Evolutionary conservation across 2,113 vertebrate species (phyloP), one percentile per base, ranked within the genome.

Genomic region (Tylochromis polylepis): DNA sequence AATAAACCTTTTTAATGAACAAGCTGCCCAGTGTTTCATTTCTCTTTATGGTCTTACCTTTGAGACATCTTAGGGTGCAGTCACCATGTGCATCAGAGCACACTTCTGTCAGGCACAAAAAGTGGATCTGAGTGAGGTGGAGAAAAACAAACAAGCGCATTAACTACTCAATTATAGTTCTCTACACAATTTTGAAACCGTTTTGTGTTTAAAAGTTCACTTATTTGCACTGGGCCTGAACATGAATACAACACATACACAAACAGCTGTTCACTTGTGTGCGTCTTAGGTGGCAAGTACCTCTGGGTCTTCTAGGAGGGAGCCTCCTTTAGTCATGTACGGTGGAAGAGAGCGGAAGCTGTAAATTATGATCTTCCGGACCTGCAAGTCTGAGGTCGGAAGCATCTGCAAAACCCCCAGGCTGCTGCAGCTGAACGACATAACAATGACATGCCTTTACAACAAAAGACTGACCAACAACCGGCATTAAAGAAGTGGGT

Each of bases 391-490:
- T 0, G 65, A 11, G 3, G 90, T 85, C 12, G 43, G 84, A 80
- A 85, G 86, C 24, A 67, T 20, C 67, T 88, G 91, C 3, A 86
- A 86, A 18, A 62, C 22, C 5, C 70, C 41, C 2, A 3, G 31
- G 51, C 79, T 82, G 8, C 77, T 38, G 57, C 94, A 96, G 27
- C 94, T 96, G 59, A 81, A 85, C 8, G 22, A 77, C 36, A 86
- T 0, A 81, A 75, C 3, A 15, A 56, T 15, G 6, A 51, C 11
- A 36, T 4, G 2, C 14, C 2, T 3, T 83, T 62, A 34, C 22
- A 62, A 1, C 14, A 22, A 31, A 55, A 56, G 18, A 56, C 5
- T 9, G 0, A 7, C 14, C 16, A 60, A 18, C 16, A 2, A 34
- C 46, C 31, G 10, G 46, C 16, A 51, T 77, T 49, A 77, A 14